phyloP scores from a whole-genome alignment of 2,113 vertebrate species.

The Amia ocellicauda region DNA sequence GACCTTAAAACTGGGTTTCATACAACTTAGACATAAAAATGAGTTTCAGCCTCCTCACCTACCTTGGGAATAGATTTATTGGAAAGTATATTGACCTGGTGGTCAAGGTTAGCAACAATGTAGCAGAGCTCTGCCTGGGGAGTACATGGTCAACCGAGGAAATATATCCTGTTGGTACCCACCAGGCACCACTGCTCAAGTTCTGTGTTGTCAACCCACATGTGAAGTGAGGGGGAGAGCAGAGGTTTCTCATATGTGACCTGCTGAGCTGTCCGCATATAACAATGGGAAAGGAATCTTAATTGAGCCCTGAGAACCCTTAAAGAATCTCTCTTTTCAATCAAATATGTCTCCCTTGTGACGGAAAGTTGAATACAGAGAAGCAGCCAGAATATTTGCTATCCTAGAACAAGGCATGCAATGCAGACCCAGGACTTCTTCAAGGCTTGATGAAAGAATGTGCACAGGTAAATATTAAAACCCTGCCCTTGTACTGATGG shows the following conservation, averaged over 20 bases:
- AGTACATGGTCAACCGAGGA: not conserved
- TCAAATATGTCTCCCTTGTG: too few species aligned
- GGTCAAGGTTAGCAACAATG: not conserved
- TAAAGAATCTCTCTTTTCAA: too few species aligned
- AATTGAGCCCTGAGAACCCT: too few species aligned
- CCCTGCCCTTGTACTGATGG: not conserved
- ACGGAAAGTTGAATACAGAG: not conserved
- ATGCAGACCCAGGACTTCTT: not conserved
- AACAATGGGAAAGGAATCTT: too few species aligned
- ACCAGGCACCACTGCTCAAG: not conserved
- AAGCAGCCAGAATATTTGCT: not conserved
- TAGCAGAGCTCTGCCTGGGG: not conserved
- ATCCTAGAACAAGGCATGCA: not conserved
- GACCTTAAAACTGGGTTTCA: conserved; percentile 29
- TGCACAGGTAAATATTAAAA: not conserved
- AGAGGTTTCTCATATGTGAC: too few species aligned
- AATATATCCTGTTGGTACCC: too few species aligned
- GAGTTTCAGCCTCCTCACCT: not conserved
- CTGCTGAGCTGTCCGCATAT: too few species aligned
- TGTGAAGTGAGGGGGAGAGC: not conserved
- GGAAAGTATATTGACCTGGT: not conserved
- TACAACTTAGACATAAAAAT: conserved; percentile 3
- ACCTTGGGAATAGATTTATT: conserved; percentile 2
- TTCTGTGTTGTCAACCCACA: not conserved
- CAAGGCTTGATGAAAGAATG: not conserved